phyloP scores from a whole-genome alignment of 2,797 vertebrate species.

The Micrastur ruficollis region DNA sequence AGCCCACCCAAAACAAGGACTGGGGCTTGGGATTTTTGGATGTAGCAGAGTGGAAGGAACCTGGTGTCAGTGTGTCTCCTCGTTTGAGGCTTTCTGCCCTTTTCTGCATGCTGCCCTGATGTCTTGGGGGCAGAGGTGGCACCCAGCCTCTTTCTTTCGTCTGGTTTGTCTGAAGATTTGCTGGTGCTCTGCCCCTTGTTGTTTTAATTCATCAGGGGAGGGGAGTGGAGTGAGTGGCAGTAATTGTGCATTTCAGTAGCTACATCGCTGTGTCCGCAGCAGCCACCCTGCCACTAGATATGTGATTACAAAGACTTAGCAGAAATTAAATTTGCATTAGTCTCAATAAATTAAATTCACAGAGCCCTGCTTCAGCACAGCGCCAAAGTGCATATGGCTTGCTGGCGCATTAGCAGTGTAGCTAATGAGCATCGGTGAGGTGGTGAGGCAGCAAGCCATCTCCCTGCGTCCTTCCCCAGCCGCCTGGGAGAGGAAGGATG shows the following conservation, averaged over 20 bases:
- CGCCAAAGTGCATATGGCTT: not conserved
- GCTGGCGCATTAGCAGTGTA: not conserved
- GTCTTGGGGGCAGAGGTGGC: not conserved
- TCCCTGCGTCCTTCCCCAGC: not conserved
- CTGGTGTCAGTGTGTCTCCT: rapidly evolving
- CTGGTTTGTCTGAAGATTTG: not conserved
- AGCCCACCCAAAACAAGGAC: not conserved
- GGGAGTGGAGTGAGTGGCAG: not conserved
- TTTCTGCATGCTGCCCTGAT: not conserved
- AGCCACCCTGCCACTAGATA: not conserved
- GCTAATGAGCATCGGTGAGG: not conserved
- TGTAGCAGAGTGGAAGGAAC: not conserved
- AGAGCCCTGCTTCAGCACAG: not conserved
- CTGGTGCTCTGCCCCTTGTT: not conserved
- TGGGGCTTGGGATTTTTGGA: not conserved
- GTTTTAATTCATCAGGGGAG: not conserved
- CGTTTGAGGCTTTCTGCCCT: not conserved
- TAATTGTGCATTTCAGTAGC: not conserved
- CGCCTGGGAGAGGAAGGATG: not conserved
- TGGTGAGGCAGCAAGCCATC: rapidly evolving
- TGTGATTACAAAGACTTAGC: not conserved
- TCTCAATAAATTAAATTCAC: not conserved
- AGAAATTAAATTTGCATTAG: not conserved
- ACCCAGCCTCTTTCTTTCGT: not conserved
- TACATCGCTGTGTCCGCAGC: not conserved